Conservation (phyloP, 2,888 invertebrate species). For the Schrankia costaestrigalis region DNA sequence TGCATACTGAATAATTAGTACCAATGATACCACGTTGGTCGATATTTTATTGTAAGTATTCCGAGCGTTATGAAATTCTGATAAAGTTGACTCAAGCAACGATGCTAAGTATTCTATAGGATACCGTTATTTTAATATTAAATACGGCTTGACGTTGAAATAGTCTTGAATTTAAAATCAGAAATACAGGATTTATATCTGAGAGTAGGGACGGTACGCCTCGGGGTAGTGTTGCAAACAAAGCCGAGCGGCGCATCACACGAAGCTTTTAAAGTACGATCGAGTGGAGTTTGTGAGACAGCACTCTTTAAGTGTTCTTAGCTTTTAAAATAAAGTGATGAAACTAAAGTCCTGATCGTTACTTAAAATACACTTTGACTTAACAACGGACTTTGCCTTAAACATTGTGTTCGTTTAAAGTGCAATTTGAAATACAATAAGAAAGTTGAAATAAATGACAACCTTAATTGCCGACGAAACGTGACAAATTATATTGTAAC, state of each 20-base stretch:
- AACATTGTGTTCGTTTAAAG: too few relatives aligned
- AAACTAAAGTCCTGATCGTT: slow-evolving; percentile 7
- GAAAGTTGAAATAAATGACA: too few relatives aligned
- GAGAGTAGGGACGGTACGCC: slow-evolving; percentile 13
- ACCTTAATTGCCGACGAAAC: too few relatives aligned
- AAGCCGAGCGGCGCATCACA: slow-evolving; percentile 9
- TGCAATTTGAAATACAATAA: too few relatives aligned
- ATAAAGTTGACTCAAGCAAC: too few relatives aligned
- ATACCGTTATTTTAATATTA: too few relatives aligned
- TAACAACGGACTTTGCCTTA: too few relatives aligned
- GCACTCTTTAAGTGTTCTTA: slow-evolving; percentile 15
- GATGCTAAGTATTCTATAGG: too few relatives aligned
- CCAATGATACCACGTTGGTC: slow-evolving; percentile 13
- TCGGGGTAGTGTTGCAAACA: slow-evolving; percentile 11
- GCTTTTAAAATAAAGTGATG: slow-evolving; percentile 20
- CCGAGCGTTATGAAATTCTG: slow-evolving; percentile 1
- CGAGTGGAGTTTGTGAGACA: slow-evolving; percentile 16
- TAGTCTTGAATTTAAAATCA: slow-evolving; percentile 25
- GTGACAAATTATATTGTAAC: too few relatives aligned
- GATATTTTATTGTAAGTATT: slow-evolving; percentile 7
- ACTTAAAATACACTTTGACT: too few relatives aligned
- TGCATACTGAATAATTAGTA: too few relatives aligned
- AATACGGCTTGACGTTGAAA: slow-evolving; percentile 17
- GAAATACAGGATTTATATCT: slow-evolving; percentile 23
- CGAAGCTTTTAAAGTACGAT: slow-evolving; percentile 25